phyloP scores from a whole-genome alignment of 2,113 vertebrate genomes.

The Pardalotus punctatus region DNA sequence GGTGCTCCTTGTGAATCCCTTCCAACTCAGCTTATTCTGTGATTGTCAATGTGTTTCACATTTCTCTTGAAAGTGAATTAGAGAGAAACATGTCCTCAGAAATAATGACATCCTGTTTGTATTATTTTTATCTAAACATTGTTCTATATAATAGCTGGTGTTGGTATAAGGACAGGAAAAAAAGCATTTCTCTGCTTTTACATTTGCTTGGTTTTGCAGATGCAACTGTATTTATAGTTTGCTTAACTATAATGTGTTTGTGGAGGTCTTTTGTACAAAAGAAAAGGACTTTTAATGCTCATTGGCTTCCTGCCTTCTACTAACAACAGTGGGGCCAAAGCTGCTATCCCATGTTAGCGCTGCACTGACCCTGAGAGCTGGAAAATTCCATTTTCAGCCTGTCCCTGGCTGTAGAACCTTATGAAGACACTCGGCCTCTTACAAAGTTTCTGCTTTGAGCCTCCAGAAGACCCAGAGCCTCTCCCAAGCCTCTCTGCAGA shows the following conservation, averaged over 20 bases:
- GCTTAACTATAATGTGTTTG: not conserved
- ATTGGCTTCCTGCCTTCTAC: not conserved
- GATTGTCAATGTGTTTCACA: not conserved
- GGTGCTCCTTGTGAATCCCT: not conserved
- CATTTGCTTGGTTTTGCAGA: not conserved
- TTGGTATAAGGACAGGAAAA: not conserved
- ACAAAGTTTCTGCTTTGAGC: not conserved
- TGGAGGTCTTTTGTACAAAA: not conserved
- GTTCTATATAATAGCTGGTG: not conserved
- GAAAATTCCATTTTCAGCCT: not conserved
- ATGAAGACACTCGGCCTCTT: fast-evolving
- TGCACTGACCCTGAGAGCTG: not conserved
- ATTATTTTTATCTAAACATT: not conserved
- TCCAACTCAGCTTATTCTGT: not conserved
- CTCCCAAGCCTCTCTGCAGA: not conserved
- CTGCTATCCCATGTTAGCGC: not conserved
- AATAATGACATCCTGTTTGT: not conserved
- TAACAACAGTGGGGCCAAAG: not conserved
- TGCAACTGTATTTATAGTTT: not conserved
- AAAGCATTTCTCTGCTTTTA: not conserved
- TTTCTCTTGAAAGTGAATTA: not conserved
- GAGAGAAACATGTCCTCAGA: not conserved
- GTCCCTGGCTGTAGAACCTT: not conserved
- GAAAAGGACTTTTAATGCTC: not conserved
- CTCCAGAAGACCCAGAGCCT: not conserved